These are phyloP conservation scores for Rhynchotus rufescens DNA, from an alignment of 2,797 vertebrate genomes.

Conservation along the genomic window DNA sequence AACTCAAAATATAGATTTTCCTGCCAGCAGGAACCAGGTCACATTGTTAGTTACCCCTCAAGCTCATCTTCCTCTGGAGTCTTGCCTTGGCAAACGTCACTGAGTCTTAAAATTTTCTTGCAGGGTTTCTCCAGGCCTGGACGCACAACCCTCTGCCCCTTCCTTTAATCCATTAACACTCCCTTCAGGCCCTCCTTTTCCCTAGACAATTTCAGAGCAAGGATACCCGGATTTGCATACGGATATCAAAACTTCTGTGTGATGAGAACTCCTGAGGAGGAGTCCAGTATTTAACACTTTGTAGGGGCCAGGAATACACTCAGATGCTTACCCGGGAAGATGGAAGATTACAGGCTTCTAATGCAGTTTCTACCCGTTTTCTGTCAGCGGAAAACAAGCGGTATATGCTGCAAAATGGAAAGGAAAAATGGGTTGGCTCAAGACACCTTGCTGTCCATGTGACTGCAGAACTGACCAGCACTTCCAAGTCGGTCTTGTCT, in stretches of 20 bases:
- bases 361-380: conserved; percentile 93
- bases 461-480: neutral
- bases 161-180: neutral
- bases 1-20: neutral
- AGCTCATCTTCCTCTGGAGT: neutral
- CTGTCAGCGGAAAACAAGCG: conserved; percentile 94
- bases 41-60: neutral
- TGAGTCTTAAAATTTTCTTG: neutral
- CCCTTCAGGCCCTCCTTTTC: neutral
- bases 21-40: neutral
- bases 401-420: conserved; percentile 87
- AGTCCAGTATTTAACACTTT: neutral
- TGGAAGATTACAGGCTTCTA: conserved; percentile 95
- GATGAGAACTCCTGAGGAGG: neutral
- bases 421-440: neutral
- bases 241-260: neutral
- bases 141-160: neutral
- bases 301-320: neutral
- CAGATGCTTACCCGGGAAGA: conserved; percentile 90
- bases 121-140: neutral
- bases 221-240: neutral
- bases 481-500: neutral
- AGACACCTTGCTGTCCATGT: neutral
- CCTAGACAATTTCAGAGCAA: neutral
- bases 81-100: neutral